Evolutionary conservation across 2,797 vertebrate species (phyloP), one percentile per base, ranked within the genome.

Genomic region (Alouatta caraya): DNA sequence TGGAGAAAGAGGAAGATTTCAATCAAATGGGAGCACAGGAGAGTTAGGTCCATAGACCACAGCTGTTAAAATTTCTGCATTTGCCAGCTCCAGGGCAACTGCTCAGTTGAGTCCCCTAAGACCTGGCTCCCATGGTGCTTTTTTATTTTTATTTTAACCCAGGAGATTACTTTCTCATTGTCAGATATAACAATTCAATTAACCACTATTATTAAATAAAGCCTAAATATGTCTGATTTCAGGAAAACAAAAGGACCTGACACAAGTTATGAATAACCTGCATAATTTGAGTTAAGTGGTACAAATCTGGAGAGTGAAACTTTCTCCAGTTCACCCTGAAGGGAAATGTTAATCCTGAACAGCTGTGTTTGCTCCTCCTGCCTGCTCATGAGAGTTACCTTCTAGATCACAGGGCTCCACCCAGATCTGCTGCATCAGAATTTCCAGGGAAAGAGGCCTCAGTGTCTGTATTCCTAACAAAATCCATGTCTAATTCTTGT

Each of bases 221-320:
- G n/a, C 9, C 48, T 46, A 59, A 80, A 7, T 59, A 75, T 64
- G 8, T 64, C 52, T 86, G 15, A 5, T 42, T 72, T 96, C 61
- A 52, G 61, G 26, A 48, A 94, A 81, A 73, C 30, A 75, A 83
- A 93, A 87, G 42, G 37, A 37, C 44, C 28, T 44, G 61, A 84
- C 11, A 61, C 21, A 70, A 72, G n/a, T 33, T 70, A 87, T 37
- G 55, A 92, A 61, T 75, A 84, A 92, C 61, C 30, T 78, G 24
- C 9, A 17, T 57, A 59, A 88, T 19, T 61, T 8, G 83, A 88
- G 19, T 50, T 85, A 85, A 67, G 28, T 92, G 37, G 57, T 59
- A 59, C n/a, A 86, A 52, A 88, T 33, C 39, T n/a, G 44, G 48
- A 59, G 19, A 90, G 24, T 46, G 48, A 52, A 67, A 44, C 14